Percentiles rank a stretch among this genome's conserved stretches.
Conservation (phyloP, 2,888 invertebrate genomes). For the Pseudococcus viburni region DNA sequence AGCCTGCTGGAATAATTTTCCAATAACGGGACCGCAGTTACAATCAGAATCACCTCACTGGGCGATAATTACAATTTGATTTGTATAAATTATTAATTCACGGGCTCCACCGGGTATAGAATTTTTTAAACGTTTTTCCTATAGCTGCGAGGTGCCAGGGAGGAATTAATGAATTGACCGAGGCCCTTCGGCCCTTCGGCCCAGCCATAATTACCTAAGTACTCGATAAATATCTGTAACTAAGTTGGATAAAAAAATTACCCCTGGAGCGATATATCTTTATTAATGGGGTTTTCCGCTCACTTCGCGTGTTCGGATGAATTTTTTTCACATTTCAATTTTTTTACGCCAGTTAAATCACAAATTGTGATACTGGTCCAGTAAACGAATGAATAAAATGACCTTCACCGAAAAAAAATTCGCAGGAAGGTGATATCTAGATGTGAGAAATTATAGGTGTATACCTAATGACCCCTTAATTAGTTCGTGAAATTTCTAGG, state of each 20-base stretch:
- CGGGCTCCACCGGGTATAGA: neutral
- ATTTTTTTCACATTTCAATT: neutral
- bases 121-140: slow-evolving; percentile 22
- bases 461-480: too few species aligned
- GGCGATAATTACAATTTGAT: slow-evolving; percentile 24
- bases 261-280: neutral
- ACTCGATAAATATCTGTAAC: slow-evolving; percentile 34
- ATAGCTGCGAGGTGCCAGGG: neutral
- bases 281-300: slow-evolving; percentile 7
- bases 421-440: neutral
- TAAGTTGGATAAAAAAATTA: neutral
- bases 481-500: too few species aligned
- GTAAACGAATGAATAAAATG: neutral
- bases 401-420: slow-evolving; percentile 7
- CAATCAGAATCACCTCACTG: slow-evolving; percentile 21
- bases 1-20: slow-evolving; percentile 37
- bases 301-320: neutral
- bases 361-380: neutral
- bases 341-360: neutral
- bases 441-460: neutral
- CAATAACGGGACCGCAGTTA: slow-evolving; percentile 8
- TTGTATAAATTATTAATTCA: slow-evolving; percentile 1
- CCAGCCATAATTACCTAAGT: neutral
- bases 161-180: neutral
- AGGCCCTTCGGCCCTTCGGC: neutral